Percentiles rank a stretch among this genome's conserved stretches.
These are phyloP conservation scores for Orthonevra nobilis DNA, from an alignment of 2,888 invertebrate species.

Conservation along the genomic window DNA sequence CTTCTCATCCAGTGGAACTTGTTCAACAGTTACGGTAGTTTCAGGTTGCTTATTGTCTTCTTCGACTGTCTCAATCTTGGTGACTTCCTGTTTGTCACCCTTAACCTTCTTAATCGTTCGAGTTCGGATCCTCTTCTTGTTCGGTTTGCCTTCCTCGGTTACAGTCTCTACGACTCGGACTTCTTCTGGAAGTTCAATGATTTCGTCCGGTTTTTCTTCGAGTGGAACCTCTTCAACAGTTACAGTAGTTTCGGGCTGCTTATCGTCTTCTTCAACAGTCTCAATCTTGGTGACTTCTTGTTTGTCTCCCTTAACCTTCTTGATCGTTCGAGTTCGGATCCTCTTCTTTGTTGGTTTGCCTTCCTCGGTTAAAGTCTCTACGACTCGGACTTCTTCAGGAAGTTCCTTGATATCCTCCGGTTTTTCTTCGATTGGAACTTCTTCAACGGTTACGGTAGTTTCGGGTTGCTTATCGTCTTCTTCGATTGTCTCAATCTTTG, in stretches of 20 bases:
- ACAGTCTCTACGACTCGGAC: slow-evolving; percentile 75
- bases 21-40: slow-evolving; percentile 73
- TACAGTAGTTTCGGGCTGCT: slow-evolving; percentile 76
- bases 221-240: slow-evolving; percentile 71
- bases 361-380: slow-evolving; percentile 60
- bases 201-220: slow-evolving; percentile 67
- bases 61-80: slow-evolving; percentile 78
- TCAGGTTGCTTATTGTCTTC: slow-evolving; percentile 77
- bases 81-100: slow-evolving; percentile 75
- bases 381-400: slow-evolving; percentile 74
- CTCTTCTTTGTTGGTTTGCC: slow-evolving; percentile 74
- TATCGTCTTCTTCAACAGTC: slow-evolving; percentile 75
- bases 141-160: slow-evolving; percentile 71
- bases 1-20: slow-evolving; percentile 52
- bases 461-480: slow-evolving; percentile 79
- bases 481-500: slow-evolving; percentile 78
- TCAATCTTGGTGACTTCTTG: slow-evolving; percentile 75
- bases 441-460: slow-evolving; percentile 74
- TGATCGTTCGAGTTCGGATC: slow-evolving; percentile 74
- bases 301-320: slow-evolving; percentile 73
- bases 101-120: slow-evolving; percentile 77
- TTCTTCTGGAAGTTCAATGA: slow-evolving; percentile 67
- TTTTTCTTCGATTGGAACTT: slow-evolving; percentile 62
- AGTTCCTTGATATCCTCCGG: slow-evolving; percentile 73
- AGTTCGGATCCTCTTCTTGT: slow-evolving; percentile 76